Percentiles rank a stretch among this genome's conserved stretches.
phyloP scores from a whole-genome alignment of 2,113 vertebrate species.

The Phalacrocorax carbo region DNA sequence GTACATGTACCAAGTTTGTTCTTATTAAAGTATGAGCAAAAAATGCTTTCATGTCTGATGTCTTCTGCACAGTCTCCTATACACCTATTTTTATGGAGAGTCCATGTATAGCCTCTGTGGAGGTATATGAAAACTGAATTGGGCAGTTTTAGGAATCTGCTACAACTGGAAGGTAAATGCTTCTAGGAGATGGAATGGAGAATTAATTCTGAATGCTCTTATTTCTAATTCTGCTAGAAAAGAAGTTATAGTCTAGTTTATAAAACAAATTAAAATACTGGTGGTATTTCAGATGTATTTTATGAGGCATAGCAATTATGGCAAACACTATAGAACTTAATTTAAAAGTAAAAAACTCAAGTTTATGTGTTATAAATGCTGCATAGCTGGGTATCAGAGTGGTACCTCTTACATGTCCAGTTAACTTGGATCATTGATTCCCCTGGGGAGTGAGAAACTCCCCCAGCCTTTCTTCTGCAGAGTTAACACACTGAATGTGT shows the following conservation, averaged over 20 bases:
- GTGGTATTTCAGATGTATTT: background rate
- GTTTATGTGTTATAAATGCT: background rate
- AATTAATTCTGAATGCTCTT: background rate
- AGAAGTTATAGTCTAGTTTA: background rate
- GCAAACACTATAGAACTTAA: background rate
- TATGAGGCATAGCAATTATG: background rate
- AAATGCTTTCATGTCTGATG: background rate
- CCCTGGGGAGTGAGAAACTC: background rate
- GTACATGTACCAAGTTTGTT: background rate
- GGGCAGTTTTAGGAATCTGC: background rate
- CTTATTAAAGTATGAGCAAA: background rate
- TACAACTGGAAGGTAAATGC: background rate
- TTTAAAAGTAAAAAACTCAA: background rate
- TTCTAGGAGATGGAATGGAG: background rate
- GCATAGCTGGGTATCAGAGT: background rate
- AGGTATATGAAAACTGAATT: background rate
- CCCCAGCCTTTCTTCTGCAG: background rate
- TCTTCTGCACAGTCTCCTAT: background rate
- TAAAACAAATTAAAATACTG: background rate
- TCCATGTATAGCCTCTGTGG: background rate
- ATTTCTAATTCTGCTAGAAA: background rate
- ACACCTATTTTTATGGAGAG: background rate
- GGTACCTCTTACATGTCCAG: background rate
- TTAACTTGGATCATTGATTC: background rate
- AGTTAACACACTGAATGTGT: background rate